Percentiles rank a stretch among this genome's conserved stretches.
phyloP scores from a whole-genome alignment of 2,113 vertebrate species.

The Gorsachius goisagi region DNA sequence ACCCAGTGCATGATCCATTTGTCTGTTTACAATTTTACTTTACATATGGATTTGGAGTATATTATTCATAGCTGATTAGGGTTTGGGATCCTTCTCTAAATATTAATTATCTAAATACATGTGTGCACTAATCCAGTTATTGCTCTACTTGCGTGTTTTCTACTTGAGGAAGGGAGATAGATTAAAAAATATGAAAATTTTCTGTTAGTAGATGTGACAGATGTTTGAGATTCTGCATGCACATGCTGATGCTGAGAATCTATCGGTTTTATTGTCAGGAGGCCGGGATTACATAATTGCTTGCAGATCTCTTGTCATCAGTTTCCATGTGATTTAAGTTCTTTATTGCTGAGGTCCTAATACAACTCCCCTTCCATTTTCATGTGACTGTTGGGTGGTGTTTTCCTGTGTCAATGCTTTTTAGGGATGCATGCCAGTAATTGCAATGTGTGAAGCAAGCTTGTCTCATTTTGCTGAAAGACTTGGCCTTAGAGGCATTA shows the following conservation, averaged over 20 bases:
- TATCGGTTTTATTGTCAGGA: background rate
- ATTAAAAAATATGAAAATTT: background rate
- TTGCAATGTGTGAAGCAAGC: background rate
- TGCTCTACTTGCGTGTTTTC: background rate
- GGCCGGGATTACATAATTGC: accelerated
- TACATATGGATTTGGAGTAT: background rate
- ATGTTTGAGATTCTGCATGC: background rate
- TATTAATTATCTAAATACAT: background rate
- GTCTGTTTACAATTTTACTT: background rate
- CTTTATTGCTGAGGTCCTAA: background rate
- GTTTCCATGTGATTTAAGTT: background rate
- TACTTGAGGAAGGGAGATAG: background rate
- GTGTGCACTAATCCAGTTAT: background rate
- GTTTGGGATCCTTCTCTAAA: background rate
- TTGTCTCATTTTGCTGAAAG: background rate
- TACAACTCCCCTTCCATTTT: background rate
- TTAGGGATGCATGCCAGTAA: background rate
- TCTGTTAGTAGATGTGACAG: background rate
- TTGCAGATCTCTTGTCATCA: background rate
- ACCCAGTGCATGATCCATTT: accelerated
- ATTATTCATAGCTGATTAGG: background rate
- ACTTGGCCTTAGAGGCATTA: background rate
- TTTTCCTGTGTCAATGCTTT: background rate
- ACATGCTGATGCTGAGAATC: background rate
- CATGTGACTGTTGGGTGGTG: background rate